Evolutionary conservation across 2,797 vertebrate species (phyloP), one percentile per base, ranked within the genome.

Genomic region (Perodicticus potto): DNA sequence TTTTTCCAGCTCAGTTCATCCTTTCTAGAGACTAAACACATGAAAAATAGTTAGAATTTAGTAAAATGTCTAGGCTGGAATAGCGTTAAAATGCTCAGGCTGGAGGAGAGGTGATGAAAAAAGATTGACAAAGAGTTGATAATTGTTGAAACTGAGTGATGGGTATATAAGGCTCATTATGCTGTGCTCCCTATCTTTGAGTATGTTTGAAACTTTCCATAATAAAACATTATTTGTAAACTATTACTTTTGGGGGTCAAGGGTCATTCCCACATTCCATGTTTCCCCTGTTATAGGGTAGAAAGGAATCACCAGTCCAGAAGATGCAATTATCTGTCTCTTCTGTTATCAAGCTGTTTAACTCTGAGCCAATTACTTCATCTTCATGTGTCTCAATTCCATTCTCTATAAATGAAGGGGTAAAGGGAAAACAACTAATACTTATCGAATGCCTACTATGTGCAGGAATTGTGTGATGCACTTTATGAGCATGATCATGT

Each of bases 181-280:
- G 25, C 43, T 27, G 8, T 43, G 49, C 65, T 70, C 65, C 17
- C 25, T 63, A 72, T n/a, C 76, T 89, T 65, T n/a, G 12, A 70
- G 57, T 63, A 86, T 20, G 3, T 94, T 84, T 90, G 65, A 96
- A 84, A 85, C 4, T 32, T 72, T 67, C 63, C 53, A 63, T 91
- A 80, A 91, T 85, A 87, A 92, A 78, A 92, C 90, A 45, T 88
- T 93, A 93, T 67, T 96, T 94, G 83, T 96, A 86, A 97, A 67
- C 63, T 67, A 67, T 93, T 92, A 87, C 59, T 81, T 17, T 53
- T 65, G 67, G 59, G 82, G 82, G 72, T 94, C 76, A 84, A 92
- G 43, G 89, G 92, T 94, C 86, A 84, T 65, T 87, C 91, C 89
- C 49, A 74, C 77, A 82, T 82, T 86, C 73, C 78, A 69, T 34